Conservation (phyloP, 2,113 vertebrate genomes). For the Triplophysa rosa region DNA sequence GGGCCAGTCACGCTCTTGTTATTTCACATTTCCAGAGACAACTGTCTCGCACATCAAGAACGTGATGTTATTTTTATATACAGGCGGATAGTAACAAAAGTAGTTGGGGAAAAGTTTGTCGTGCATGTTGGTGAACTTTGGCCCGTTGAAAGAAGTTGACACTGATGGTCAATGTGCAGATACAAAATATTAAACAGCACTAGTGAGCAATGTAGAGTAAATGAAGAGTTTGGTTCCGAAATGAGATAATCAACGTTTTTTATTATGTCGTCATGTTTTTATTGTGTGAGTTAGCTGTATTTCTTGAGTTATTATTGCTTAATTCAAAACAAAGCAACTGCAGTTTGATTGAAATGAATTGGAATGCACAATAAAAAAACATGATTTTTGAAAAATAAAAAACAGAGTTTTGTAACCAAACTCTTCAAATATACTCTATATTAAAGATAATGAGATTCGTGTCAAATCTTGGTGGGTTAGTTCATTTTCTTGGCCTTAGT, state of each 20-base stretch:
- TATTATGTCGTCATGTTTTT: too few species aligned
- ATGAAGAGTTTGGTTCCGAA: too few species aligned
- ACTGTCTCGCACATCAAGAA: constrained; percentile 9
- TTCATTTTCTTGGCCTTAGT: background rate
- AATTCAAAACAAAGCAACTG: too few species aligned
- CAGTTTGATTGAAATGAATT: too few species aligned
- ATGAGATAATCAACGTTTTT: too few species aligned
- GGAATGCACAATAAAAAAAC: too few species aligned
- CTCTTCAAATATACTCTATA: background rate
- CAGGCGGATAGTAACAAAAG: background rate
- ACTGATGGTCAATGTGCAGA: too few species aligned
- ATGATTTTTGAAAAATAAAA: too few species aligned
- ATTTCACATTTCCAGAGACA: constrained; percentile 5
- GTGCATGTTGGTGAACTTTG: background rate
- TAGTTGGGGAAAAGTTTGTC: background rate
- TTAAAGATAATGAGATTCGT: background rate
- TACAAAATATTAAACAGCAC: background rate
- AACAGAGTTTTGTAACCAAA: too few species aligned
- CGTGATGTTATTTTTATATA: background rate
- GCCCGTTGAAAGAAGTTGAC: background rate
- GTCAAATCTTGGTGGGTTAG: background rate
- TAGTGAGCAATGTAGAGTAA: background rate
- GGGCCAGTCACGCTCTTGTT: constrained; percentile 10
- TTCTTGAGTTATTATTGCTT: too few species aligned
- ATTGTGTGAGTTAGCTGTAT: too few species aligned